These are phyloP conservation scores for Mormyrops attenuatus DNA, from an alignment of 2,797 vertebrate genomes.

Conservation along the genomic window DNA sequence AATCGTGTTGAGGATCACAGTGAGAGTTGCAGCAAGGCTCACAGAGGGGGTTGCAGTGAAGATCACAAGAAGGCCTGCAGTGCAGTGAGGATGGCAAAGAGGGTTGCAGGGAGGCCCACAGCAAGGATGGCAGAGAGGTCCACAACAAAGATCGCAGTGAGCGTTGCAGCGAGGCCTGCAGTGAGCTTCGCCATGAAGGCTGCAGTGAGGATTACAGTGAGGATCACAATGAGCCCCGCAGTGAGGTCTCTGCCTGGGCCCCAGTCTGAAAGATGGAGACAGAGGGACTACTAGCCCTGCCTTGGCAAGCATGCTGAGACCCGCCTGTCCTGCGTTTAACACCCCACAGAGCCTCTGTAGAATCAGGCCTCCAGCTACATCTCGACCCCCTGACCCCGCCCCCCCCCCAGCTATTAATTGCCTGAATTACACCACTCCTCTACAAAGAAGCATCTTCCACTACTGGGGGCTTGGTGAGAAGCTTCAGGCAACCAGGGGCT, in stretches of 20 bases:
- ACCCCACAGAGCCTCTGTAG: conserved; percentile 35
- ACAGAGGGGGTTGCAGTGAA: background rate
- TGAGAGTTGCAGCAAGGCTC: background rate
- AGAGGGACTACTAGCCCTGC: background rate
- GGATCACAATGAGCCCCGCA: background rate
- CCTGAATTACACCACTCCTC: background rate
- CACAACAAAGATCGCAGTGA: background rate
- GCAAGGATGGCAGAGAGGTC: background rate
- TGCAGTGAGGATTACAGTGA: background rate
- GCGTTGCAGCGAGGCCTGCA: background rate
- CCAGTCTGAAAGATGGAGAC: background rate
- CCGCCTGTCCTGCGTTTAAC: background rate
- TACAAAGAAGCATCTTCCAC: background rate
- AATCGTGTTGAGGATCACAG: background rate
- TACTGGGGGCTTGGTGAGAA: background rate
- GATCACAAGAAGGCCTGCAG: background rate
- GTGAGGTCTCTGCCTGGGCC: background rate
- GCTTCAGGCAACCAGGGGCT: background rate
- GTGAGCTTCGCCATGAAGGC: too few relatives aligned
- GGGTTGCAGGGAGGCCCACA: background rate
- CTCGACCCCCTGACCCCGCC: background rate
- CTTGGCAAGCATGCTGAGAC: background rate
- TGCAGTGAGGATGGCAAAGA: background rate
- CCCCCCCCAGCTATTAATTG: background rate
- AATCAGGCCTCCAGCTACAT: background rate